Percentiles rank a stretch among this genome's conserved stretches.
Conservation (phyloP, 2,888 invertebrate genomes). For the Phorcus lineatus region DNA sequence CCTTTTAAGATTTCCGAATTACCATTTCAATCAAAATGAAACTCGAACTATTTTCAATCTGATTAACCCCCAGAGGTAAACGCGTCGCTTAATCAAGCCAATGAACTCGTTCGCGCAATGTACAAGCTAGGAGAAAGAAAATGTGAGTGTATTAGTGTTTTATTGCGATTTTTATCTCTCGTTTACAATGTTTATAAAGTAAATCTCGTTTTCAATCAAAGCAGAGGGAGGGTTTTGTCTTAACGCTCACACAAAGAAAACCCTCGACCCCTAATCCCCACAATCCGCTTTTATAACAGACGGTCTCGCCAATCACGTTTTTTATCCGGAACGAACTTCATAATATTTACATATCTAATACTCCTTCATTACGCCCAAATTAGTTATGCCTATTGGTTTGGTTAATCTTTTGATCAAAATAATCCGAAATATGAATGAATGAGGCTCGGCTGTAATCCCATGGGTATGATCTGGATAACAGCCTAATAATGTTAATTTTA, state of each 20-base stretch:
- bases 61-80: too few species aligned
- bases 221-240: not conserved
- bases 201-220: not conserved
- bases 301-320: not conserved
- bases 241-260: not conserved
- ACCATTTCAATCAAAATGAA: too few species aligned
- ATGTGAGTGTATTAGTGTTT: not conserved
- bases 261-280: not conserved
- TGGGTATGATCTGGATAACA: not conserved
- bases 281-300: not conserved
- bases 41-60: too few species aligned
- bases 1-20: too few species aligned
- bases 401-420: slow-evolving; percentile 23
- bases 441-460: not conserved
- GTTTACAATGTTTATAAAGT: slow-evolving; percentile 15
- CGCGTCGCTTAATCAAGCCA: too few species aligned
- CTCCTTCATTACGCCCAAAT: slow-evolving; percentile 25
- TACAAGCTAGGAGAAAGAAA: not conserved
- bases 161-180: slow-evolving; percentile 14
- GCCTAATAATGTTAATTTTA: slow-evolving; percentile 2
- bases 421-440: slow-evolving; percentile 10
- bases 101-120: too few species aligned
- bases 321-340: slow-evolving; percentile 18
- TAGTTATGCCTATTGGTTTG: slow-evolving; percentile 21
- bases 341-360: slow-evolving; percentile 38